Percentiles rank a stretch among this genome's conserved stretches.
These are phyloP conservation scores for Spialia ferax DNA, from an alignment of 2,888 invertebrate genomes.

Conservation along the genomic window DNA sequence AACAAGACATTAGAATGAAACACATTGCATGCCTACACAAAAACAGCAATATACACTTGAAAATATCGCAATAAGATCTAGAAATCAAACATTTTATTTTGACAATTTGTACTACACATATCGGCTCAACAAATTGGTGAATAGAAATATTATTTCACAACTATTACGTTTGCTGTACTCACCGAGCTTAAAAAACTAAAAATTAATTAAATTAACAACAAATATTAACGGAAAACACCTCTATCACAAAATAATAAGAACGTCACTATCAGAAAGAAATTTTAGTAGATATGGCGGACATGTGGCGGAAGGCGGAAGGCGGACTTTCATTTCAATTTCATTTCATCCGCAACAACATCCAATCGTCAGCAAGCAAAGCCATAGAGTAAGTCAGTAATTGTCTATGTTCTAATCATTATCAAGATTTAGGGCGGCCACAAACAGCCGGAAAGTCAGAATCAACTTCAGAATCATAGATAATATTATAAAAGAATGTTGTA, in stretches of 20 bases:
- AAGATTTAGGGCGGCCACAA: no score
- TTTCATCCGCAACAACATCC: slow-evolving; percentile 56
- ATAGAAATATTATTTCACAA: slow-evolving; percentile 57
- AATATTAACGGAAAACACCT: slow-evolving; percentile 75
- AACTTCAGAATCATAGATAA: no score
- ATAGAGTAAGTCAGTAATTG: no score
- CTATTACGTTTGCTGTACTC: slow-evolving; percentile 62
- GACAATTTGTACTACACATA: slow-evolving; percentile 77
- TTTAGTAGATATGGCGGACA: slow-evolving; percentile 83
- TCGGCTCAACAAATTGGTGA: slow-evolving; percentile 70
- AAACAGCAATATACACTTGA: slow-evolving; percentile 56
- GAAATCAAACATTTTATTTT: slow-evolving; percentile 74
- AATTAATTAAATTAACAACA: slow-evolving; percentile 80
- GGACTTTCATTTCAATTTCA: slow-evolving; percentile 76
- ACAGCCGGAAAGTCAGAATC: no score
- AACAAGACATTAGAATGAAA: slow-evolving; percentile 7
- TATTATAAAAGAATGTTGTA: no score
- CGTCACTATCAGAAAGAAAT: slow-evolving; percentile 79
- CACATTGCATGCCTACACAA: slow-evolving; percentile 43
- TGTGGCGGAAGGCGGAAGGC: slow-evolving; percentile 75
- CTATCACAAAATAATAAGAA: slow-evolving; percentile 81
- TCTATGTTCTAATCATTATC: slow-evolving; percentile 50
- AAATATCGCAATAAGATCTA: slow-evolving; percentile 52
- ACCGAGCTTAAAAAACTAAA: slow-evolving; percentile 75
- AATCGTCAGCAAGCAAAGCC: slow-evolving; percentile 58